Evolutionary conservation across 2,888 invertebrate species (phyloP).

Genomic region (Polyploca ridens): DNA sequence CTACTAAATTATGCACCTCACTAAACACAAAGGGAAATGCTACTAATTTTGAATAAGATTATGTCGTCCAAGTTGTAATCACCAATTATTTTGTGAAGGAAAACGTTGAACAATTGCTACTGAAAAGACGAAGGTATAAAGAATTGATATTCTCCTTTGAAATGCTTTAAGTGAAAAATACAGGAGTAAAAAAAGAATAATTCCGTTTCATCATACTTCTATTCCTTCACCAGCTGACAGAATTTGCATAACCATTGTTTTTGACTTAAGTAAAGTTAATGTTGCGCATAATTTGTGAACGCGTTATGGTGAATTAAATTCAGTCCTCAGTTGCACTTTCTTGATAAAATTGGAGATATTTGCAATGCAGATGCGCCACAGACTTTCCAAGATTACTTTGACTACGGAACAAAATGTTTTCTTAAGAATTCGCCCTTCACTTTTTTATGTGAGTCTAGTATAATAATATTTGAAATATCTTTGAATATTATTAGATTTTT

Average conservation of each 20-base stretch:
- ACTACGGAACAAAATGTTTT: constrained; percentile 53
- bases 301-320: constrained; percentile 62
- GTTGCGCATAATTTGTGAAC: constrained; percentile 55
- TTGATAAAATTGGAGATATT: constrained; percentile 75
- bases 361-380: constrained; percentile 70
- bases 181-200: constrained; percentile 16
- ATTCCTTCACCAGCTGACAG: constrained; percentile 1
- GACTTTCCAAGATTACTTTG: constrained; percentile 57
- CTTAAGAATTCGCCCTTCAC: constrained; percentile 55
- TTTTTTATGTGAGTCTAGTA: constrained; percentile 22
- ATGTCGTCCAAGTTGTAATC: constrained; percentile 20
- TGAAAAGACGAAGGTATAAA: too few relatives aligned
- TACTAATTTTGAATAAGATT: constrained; percentile 45
- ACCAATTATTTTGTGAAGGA: neutral
- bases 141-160: too few relatives aligned
- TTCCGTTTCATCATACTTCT: constrained; percentile 7
- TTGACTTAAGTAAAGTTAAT: constrained; percentile 28
- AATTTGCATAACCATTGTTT: constrained; percentile 29
- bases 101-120: neutral
- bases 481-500: constrained; percentile 9
- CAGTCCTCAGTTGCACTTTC: constrained; percentile 67
- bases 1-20: constrained; percentile 61
- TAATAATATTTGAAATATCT: constrained; percentile 8
- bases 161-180: constrained; percentile 1
- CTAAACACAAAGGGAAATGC: constrained; percentile 51